Percentiles rank a stretch among this genome's conserved stretches.
Evolutionary conservation across 2,113 vertebrate genomes (phyloP).

Genomic region (Bambusicola thoracicus): DNA sequence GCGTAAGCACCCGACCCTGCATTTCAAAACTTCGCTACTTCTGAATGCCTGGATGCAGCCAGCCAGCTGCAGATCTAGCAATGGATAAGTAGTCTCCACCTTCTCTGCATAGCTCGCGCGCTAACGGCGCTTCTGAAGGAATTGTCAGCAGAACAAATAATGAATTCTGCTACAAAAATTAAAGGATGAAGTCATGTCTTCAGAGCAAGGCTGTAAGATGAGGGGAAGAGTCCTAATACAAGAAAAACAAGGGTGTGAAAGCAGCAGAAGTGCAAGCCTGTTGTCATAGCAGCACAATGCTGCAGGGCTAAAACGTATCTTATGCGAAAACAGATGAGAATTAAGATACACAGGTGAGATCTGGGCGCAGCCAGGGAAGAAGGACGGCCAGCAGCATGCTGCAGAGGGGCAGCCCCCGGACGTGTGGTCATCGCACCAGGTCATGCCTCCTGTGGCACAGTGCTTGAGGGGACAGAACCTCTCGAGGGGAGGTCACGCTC

Average conservation of each 20-base stretch:
- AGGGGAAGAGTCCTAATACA: constrained; percentile 64
- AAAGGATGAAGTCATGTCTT: constrained; percentile 38
- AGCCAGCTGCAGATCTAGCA: neutral
- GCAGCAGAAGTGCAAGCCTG: constrained; percentile 68
- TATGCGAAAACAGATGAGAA: constrained; percentile 71
- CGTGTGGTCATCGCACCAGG: neutral
- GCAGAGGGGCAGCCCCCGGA: neutral
- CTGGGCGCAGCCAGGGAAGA: neutral
- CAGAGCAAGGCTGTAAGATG: constrained; percentile 38
- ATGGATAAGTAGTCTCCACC: neutral
- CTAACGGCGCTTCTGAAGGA: neutral
- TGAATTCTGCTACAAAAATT: neutral
- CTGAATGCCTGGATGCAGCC: neutral
- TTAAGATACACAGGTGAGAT: constrained; percentile 69
- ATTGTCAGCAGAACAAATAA: neutral
- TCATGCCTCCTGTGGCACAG: neutral
- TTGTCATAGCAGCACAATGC: constrained; percentile 76
- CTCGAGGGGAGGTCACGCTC: neutral
- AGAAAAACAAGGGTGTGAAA: constrained; percentile 69
- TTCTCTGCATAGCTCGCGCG: neutral
- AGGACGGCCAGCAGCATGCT: neutral
- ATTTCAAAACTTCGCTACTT: constrained; percentile 4
- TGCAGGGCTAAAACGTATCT: constrained; percentile 71
- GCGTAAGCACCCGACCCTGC: rapidly evolving
- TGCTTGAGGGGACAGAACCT: rapidly evolving